Base-by-base conservation (phyloP, 1,140 invertebrate species). In the Bombus polaris region DNA sequence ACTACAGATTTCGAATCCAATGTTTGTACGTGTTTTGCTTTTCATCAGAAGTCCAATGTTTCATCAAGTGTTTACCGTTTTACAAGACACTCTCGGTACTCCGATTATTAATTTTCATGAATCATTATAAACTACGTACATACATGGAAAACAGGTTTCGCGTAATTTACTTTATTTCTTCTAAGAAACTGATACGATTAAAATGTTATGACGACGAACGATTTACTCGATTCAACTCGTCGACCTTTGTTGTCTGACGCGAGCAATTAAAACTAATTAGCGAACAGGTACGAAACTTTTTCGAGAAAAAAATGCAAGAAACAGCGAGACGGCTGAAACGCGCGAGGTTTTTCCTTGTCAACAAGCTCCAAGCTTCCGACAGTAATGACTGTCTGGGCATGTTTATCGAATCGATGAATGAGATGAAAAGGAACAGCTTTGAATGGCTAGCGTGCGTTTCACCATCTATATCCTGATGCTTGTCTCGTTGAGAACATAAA, bases 321-420 rank as follows among this genome's bases (percentile, higher is more conserved):
- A 85, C 81, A 42, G 42, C 44, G 44, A 28, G 22, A 37, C 5
- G 18, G 2, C 9, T 66, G 39, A 77, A 83, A 78, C n/a, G 37
- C 62, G 18, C 47, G 3, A 13, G 39, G 32, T 44, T 83, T 25
- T 83, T 72, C 57, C 32, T 86, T 13, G 70, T 75, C 72, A 72
- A 74, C 53, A 62, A 66, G 39, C 53, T 87, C 42, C 68, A 89
- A 90, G 35, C 47, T 87, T 71, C 66, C 79, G 81, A 77, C 68
- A 66, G 53, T 83, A 86, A 77, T 42, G 78, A 57, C 76, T 72
- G 73, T 81, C 65, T 77, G 73, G 84, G 47, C n/a, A 28, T 85
- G 73, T 88, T 81, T 85, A 57, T 65, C 66, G 66, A 44, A 79
- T 53, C 42, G 83, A 89, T 89, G 84, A 89, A 87, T 87, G 84